These are phyloP conservation scores for Odontocolon sp. DNA, from an alignment of 2,888 invertebrate genomes.

Conservation along the genomic window DNA sequence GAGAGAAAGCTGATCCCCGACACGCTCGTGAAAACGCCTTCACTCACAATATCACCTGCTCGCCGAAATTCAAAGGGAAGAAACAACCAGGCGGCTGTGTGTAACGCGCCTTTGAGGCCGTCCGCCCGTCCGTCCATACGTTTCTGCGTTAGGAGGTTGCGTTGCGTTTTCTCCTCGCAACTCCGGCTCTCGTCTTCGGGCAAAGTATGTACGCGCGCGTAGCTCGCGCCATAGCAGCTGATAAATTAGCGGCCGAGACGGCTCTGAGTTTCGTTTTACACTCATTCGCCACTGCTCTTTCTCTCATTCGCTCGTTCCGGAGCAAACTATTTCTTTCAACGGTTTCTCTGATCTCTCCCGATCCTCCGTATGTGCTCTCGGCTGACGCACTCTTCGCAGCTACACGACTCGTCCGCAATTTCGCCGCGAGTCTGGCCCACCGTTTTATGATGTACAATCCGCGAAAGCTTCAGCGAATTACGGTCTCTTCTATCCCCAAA, in stretches of 20 bases:
- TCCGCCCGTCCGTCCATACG: conserved; percentile 36
- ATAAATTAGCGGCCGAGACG: conserved; percentile 62
- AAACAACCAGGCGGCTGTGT: conserved; percentile 41
- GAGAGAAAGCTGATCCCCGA: conserved; percentile 11
- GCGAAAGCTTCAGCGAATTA: conserved; percentile 28
- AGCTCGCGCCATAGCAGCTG: conserved; percentile 59
- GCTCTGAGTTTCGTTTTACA: conserved; percentile 38
- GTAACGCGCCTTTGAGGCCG: conserved; percentile 54
- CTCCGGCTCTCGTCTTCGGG: conserved; percentile 16
- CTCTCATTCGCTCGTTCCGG: conserved; percentile 16
- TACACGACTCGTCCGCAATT: conserved; percentile 28
- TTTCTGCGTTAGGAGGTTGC: neutral
- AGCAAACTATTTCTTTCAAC: conserved; percentile 66
- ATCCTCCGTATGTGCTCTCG: conserved; percentile 37
- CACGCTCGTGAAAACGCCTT: conserved; percentile 59
- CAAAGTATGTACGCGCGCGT: conserved; percentile 42
- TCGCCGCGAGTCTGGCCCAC: conserved; percentile 34
- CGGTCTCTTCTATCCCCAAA: neutral
- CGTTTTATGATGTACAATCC: conserved; percentile 53
- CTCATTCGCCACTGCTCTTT: conserved; percentile 12
- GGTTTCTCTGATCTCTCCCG: conserved; percentile 62
- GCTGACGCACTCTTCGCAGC: conserved; percentile 26
- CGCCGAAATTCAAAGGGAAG: conserved; percentile 60
- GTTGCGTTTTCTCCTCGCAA: neutral
- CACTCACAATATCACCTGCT: conserved; percentile 61